A percentile compares a stretch with the other conserved stretches of the same genome.
These are phyloP conservation scores for Sandelia bainsii DNA, from an alignment of 2,797 vertebrate genomes.

Conservation along the genomic window DNA sequence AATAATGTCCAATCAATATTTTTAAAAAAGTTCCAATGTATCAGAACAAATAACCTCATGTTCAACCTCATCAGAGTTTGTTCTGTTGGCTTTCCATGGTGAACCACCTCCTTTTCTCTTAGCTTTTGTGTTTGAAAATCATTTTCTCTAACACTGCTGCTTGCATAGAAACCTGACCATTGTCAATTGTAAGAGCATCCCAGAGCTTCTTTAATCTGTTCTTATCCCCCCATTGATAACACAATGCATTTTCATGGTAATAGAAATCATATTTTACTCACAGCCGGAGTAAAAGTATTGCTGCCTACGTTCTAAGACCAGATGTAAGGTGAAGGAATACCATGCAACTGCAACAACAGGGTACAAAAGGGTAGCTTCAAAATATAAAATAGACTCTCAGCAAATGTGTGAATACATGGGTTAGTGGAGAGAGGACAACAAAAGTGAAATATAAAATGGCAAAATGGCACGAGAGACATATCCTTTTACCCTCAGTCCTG, in stretches of 20 bases:
- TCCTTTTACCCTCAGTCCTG: constrained; percentile 22
- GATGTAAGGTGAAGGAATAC: constrained; percentile 54
- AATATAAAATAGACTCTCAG: constrained; percentile 27
- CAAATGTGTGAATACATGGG: constrained; percentile 5
- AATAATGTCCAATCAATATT: not conserved
- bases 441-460: constrained; percentile 12
- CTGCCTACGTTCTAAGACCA: constrained; percentile 58
- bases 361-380: constrained; percentile 42
- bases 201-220: constrained; percentile 68
- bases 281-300: constrained; percentile 58
- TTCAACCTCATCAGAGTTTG: constrained; percentile 18
- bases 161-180: constrained; percentile 67
- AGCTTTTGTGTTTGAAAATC: constrained; percentile 48
- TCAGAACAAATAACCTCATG: constrained; percentile 13
- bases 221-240: constrained; percentile 74
- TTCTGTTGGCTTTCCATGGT: constrained; percentile 45
- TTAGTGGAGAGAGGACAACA: constrained; percentile 21
- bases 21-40: not conserved
- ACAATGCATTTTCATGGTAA: constrained; percentile 75
- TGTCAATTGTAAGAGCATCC: constrained; percentile 62
- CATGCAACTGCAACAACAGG: constrained; percentile 29
- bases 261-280: constrained; percentile 75
- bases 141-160: constrained; percentile 47
- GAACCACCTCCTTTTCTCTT: constrained; percentile 40
- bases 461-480: constrained; percentile 9